phyloP scores from a whole-genome alignment of 2,888 invertebrate genomes.

The Spilarctia lutea region DNA sequence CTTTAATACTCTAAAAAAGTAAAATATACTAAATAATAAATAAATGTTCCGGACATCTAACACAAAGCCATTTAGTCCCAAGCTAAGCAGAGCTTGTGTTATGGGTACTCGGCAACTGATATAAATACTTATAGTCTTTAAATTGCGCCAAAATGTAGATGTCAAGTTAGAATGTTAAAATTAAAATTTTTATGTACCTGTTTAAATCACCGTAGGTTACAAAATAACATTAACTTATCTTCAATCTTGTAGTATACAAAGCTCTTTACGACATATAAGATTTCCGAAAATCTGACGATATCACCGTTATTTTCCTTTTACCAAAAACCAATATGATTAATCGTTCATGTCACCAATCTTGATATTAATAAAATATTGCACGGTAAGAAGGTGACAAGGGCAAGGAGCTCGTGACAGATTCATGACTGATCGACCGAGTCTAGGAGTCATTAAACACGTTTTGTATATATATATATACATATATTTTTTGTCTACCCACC shows the following conservation, averaged over 20 bases:
- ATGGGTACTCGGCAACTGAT: too few species aligned
- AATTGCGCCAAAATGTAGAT: too few species aligned
- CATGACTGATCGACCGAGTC: slow-evolving; percentile 13
- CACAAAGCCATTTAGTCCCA: too few species aligned
- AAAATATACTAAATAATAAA: too few species aligned
- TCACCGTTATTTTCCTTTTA: slow-evolving; percentile 13
- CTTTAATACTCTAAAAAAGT: too few species aligned
- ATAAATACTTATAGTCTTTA: too few species aligned
- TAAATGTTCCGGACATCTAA: too few species aligned
- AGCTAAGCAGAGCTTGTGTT: too few species aligned
- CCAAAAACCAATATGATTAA: slow-evolving; percentile 15
- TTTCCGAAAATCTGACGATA: slow-evolving; percentile 2
- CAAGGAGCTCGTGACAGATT: slow-evolving; percentile 5
- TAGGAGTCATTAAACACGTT: slow-evolving; percentile 9
- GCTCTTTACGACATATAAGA: slow-evolving; percentile 1
- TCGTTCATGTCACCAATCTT: slow-evolving; percentile 14
- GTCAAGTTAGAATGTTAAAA: too few species aligned
- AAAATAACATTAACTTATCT: neutral
- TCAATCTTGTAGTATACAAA: neutral
- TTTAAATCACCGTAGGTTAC: neutral
- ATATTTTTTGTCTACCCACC: neutral
- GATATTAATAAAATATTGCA: slow-evolving; percentile 18
- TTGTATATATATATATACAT: neutral
- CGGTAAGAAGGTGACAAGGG: slow-evolving; percentile 13
- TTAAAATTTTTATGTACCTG: too few species aligned